Conservation (phyloP, 2,797 vertebrate genomes). For the Lepilemur septentrionalis region DNA sequence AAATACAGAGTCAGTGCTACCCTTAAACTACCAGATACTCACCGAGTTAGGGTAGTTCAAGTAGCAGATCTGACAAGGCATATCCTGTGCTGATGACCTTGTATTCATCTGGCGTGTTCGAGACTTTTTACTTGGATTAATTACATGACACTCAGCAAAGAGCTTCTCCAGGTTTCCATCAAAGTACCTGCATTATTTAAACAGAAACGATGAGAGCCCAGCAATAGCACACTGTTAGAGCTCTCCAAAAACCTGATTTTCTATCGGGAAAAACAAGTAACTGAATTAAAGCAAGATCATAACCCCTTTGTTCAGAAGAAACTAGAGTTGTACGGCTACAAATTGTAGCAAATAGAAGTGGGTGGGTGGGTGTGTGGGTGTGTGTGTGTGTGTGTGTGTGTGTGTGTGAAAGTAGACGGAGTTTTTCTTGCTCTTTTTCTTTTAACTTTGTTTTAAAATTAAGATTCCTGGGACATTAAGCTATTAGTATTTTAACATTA, state of each 20-base stretch:
- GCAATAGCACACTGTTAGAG: conserved; percentile 66
- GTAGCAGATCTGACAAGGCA: conserved; percentile 99
- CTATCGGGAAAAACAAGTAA: conserved; percentile 48
- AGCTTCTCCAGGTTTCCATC: conserved; percentile 99
- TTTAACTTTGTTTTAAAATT: not conserved
- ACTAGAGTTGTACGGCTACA: not conserved
- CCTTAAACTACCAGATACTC: conserved; percentile 83
- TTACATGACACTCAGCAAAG: conserved; percentile 99
- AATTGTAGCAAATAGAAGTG: not conserved
- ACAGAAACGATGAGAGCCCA: conserved; percentile 71
- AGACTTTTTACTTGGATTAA: conserved; percentile 99
- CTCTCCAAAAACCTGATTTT: conserved; percentile 68
- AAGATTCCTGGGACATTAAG: not conserved
- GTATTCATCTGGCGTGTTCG: conserved; percentile 98
- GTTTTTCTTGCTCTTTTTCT: not conserved
- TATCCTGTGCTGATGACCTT: conserved; percentile 97
- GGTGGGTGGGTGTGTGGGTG: no score
- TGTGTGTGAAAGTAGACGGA: not conserved
- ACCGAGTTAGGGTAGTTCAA: conserved; percentile 99
- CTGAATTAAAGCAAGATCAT: conserved; percentile 48
- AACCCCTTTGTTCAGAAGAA: conserved; percentile 8
- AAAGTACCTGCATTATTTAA: conserved; percentile 92
- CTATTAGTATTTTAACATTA: conserved; percentile 32
- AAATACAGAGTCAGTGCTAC: not conserved
- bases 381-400: no score